These are phyloP conservation scores for Eupithecia subumbrata DNA, from an alignment of 2,888 invertebrate genomes.

Conservation along the genomic window DNA sequence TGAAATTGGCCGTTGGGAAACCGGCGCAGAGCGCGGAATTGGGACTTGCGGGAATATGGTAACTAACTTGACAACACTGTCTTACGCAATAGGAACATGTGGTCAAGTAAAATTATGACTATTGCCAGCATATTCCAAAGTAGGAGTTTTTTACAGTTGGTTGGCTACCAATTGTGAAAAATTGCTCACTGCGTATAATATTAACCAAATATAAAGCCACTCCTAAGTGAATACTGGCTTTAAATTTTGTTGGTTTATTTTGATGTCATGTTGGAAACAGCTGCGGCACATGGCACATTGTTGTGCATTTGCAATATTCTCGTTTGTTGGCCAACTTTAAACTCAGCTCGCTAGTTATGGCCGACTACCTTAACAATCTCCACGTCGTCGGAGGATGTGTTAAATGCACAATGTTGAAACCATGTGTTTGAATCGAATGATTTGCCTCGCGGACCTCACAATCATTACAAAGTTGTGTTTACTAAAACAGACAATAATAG, in stretches of 20 bases:
- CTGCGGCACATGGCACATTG: slow-evolving; percentile 22
- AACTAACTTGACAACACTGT: background rate
- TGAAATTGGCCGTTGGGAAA: background rate
- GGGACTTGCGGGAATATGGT: background rate
- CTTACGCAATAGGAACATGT: background rate
- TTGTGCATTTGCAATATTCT: slow-evolving; percentile 13
- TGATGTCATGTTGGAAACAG: slow-evolving; percentile 19
- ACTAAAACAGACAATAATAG: too few species aligned
- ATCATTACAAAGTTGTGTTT: background rate
- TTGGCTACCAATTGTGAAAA: background rate
- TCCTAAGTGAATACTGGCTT: background rate
- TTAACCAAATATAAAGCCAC: background rate
- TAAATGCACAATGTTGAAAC: slow-evolving; percentile 17
- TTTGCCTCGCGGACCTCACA: too few species aligned
- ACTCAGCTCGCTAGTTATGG: background rate
- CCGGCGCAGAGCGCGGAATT: background rate
- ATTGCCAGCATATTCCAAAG: background rate
- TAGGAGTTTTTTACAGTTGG: background rate
- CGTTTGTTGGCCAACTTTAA: slow-evolving; percentile 6
- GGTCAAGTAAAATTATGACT: background rate
- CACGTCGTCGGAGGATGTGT: background rate
- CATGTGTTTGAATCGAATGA: background rate
- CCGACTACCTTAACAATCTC: background rate
- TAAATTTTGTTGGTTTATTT: slow-evolving; percentile 7
- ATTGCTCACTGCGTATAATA: background rate